These are phyloP conservation scores for Gymnothorax reevesii DNA, from an alignment of 2,797 vertebrate genomes.

Conservation along the genomic window DNA sequence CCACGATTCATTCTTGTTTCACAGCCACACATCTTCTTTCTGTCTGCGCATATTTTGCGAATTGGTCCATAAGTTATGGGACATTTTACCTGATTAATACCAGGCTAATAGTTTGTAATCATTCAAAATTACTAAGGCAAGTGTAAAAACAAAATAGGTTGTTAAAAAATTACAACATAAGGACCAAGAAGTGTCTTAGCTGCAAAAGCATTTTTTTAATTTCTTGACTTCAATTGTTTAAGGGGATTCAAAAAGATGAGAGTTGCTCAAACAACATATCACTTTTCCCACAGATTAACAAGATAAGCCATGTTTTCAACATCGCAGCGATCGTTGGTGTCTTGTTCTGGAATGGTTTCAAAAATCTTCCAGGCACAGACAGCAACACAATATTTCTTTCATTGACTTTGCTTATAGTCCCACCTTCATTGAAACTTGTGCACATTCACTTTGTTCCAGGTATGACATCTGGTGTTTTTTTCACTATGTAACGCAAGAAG, in stretches of 20 bases:
- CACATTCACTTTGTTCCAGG: background rate
- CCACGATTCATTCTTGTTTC: background rate
- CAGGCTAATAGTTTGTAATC: background rate
- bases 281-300: background rate
- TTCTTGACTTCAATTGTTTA: background rate
- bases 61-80: background rate
- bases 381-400: background rate
- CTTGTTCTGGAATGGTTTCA: background rate
- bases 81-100: background rate
- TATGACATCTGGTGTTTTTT: background rate
- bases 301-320: background rate
- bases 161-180: background rate
- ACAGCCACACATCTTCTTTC: background rate
- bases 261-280: background rate
- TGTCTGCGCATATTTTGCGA: background rate
- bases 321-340: background rate
- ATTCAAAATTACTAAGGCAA: background rate
- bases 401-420: background rate
- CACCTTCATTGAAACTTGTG: background rate
- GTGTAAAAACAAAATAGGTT: background rate
- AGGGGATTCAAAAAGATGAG: background rate
- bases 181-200: too few relatives aligned
- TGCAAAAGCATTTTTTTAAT: too few relatives aligned
- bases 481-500: background rate
- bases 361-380: background rate